Base-by-base conservation (phyloP, 2,113 vertebrate species). In the Zosterops pallidus region DNA sequence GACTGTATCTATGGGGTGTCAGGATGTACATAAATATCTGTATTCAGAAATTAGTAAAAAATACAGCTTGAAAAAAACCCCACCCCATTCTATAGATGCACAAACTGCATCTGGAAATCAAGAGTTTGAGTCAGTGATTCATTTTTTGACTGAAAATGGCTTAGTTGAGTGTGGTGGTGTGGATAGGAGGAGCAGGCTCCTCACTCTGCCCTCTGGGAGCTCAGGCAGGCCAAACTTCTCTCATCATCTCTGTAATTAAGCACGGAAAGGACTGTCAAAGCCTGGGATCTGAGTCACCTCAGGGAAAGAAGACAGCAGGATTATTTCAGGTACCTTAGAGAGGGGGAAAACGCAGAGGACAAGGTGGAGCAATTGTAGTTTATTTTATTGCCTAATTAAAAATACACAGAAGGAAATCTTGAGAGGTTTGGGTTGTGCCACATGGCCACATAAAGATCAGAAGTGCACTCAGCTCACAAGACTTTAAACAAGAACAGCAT, bases 61-160 rank as follows among this genome's bases (percentile, higher is more conserved):
- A 56, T 7, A 1, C 2, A 44, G n/a, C 65, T 0, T 31, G 42
- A 53, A 39, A 78, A 77, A 86, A 23, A 22, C 0, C 7, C 9
- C 9, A 29, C 0, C 7, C 11, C 9, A 16, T 22, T 2, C 0
- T 39, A 12, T 4, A 88, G 6, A 41, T 3, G 31, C 3, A 52
- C 25, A 52, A 83, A 22, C 50, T 47, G 50, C 41, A 52, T 3
- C 22, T 3, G 22, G 24, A 49, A 70, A 82, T 47, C 53, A 46
- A 23, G 9, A 56, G 26, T 14, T 16, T 60, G 19, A 87, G 15
- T 42, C 14, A 29, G 24, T 22, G 19, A 29, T 19, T 77, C 5
- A 7, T 39, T 46, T 70, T 63, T 37, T 55, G 41, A 62, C 41
- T 49, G 55, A 21, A 72, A 83, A 80, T 12, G 14, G 23, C 29